Evolutionary conservation across 1,140 invertebrate species (phyloP), one percentile per base, ranked within the genome.

Genomic region (Eriosoma lanigerum): DNA sequence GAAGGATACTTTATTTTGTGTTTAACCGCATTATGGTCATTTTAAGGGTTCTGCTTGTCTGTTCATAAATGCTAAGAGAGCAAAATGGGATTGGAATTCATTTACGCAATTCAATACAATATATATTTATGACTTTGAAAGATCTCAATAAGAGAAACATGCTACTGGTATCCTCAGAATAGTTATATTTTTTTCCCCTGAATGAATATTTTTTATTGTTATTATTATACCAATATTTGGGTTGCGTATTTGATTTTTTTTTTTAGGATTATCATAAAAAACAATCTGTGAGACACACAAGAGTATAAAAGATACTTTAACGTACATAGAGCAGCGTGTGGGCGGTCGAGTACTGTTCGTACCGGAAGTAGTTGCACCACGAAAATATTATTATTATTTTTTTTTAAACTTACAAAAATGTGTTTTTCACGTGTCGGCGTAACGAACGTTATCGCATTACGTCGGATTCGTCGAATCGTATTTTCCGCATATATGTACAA

Each of bases 11-110:
- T 46, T 38, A 38, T 38, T 38, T 4, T 38, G 17, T 72, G 50
- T 72, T 50, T 52, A 52, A 72, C 68, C 68, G 48, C 68, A 72
- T 72, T 72, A 72, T 52, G 68, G 68, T 72, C 68, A 21, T 52
- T 52, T 72, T 72, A 72, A 72, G 68, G 68, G 68, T 52, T 72
- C 68, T 72, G 68, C 46, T 72, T 52, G 68, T 52, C 68, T 50
- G 52, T 72, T 52, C 26, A 24, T 19, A 24, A 50, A 72, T 26
- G 15, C 68, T 5, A 68, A 0, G 12, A 21, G 38, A 70, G 50
- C 44, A 26, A 26, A 26, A n/a, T n/a, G 9, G 24, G 24, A 52
- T 46, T 8, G 64, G 64, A 68, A 68, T 68, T 68, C 29, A 29
- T 72, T 52, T 29, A 32, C 48, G 48, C 68, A 72, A 72, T 72